Base-by-base conservation (phyloP, 2,113 vertebrate genomes). In the Cricetomys ansorgei region DNA sequence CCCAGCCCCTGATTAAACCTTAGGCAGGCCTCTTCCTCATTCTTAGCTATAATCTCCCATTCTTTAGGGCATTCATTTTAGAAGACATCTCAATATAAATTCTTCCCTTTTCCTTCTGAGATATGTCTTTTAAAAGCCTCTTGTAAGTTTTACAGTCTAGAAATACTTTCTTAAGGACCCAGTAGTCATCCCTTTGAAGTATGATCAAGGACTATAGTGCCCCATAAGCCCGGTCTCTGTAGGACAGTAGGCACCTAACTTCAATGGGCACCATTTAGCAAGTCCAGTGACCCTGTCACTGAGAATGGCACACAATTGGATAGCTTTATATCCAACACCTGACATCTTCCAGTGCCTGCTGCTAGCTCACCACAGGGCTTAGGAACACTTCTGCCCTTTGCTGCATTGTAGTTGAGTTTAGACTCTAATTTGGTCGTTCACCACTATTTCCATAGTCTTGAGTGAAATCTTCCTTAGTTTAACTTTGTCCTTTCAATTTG, bases 31-130 rank as follows among this genome's bases (percentile, higher is more conserved):
- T 43, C 55, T 75, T 48, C 13, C n/a, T 86, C 15, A 55, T 53
- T 64, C 55, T 88, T 55, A 89, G 25, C 7, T 23, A 16, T 6
- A 31, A 7, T 57, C 25, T 2, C 10, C 31, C 1, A 50, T 86
- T 92, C 57, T 89, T 96, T 91, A 80, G 23, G 59, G 25, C 10
- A 77, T 57, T 95, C 73, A 79, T 40, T 85, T 88, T 59, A 40
- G 77, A 59, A 81, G 69, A 83, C 19, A 53, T 67, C 21, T 43
- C 19, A 53, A 23, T 45, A 29, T 34, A 91, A 85, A 91, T 65
- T 62, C 25, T 64, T 64, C 5, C 53, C 80, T 21, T 93, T 31
- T 31, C 29, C n/a, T 90, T 89, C 80, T 48, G 27, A 86, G 45
- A 92, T 83, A 4, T 8, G 57, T 79, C 27, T 93, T 48, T 13